Conservation (phyloP, 2,797 vertebrate genomes). For the Cygnus olor region DNA sequence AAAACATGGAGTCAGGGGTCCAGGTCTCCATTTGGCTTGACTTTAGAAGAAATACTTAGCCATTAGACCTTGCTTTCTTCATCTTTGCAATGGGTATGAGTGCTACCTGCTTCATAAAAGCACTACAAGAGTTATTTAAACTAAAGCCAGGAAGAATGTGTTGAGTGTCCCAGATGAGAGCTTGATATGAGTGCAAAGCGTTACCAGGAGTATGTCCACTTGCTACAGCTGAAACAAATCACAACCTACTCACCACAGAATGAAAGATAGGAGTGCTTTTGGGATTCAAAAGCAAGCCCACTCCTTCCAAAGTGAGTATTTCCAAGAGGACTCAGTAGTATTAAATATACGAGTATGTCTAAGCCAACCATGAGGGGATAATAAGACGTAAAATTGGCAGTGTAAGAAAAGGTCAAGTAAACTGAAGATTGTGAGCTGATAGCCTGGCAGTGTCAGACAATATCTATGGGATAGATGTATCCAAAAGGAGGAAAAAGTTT, state of each 20-base stretch:
- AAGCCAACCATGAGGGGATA: neutral
- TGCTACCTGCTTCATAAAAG: neutral
- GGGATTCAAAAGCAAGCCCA: neutral
- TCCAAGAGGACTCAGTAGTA: neutral
- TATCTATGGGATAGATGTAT: neutral
- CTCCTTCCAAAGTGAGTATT: neutral
- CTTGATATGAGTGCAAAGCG: neutral
- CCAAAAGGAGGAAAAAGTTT: neutral
- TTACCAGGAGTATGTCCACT: neutral
- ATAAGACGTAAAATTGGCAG: neutral
- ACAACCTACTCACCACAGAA: neutral
- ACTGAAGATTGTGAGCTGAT: neutral
- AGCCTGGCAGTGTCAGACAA: neutral
- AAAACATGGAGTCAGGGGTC: neutral
- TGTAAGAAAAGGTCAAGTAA: neutral
- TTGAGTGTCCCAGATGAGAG: neutral
- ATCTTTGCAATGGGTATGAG: neutral
- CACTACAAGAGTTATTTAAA: neutral
- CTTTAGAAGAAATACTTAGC: neutral
- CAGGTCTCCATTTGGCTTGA: neutral
- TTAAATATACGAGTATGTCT: neutral
- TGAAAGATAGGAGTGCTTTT: neutral
- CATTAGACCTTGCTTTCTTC: neutral
- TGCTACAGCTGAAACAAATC: neutral
- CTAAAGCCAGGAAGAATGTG: neutral